Conservation (phyloP, 2,113 vertebrate genomes). For the Speoplatyrhinus poulsoni region DNA sequence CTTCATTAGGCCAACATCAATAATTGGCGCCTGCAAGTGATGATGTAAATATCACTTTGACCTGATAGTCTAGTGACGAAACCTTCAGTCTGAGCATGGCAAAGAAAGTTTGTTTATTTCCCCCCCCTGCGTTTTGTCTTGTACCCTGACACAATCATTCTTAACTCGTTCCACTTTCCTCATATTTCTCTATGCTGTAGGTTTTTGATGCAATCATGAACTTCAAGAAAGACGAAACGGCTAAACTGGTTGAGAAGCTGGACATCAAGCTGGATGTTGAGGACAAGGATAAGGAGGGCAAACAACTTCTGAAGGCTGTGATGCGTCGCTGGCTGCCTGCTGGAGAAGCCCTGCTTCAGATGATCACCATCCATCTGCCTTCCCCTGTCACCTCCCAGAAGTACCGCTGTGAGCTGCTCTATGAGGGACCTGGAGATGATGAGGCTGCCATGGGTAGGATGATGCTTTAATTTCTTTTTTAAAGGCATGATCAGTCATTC, state of each 20-base stretch:
- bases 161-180: neutral
- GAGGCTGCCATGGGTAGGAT: constrained; percentile 90
- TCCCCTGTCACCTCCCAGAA: constrained; percentile 95
- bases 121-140: neutral
- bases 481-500: too few species aligned
- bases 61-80: constrained; percentile 83
- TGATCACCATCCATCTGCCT: constrained; percentile 97
- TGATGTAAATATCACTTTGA: constrained; percentile 87
- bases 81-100: constrained; percentile 76
- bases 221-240: constrained; percentile 89
- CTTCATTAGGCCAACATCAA: neutral
- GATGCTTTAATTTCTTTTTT: neutral
- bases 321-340: constrained; percentile 96
- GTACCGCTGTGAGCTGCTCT: constrained; percentile 94
- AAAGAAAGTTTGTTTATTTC: neutral
- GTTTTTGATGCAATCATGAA: constrained; percentile 95
- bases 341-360: constrained; percentile 92
- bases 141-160: neutral
- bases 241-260: constrained; percentile 88
- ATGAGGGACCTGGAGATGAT: constrained; percentile 91
- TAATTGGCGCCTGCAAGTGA: constrained; percentile 68
- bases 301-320: constrained; percentile 92
- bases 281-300: constrained; percentile 93
- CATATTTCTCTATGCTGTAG: constrained; percentile 54
- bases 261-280: constrained; percentile 91